Evolutionary conservation across 2,797 vertebrate species (phyloP).

Genomic region (Clarias fuscus): DNA sequence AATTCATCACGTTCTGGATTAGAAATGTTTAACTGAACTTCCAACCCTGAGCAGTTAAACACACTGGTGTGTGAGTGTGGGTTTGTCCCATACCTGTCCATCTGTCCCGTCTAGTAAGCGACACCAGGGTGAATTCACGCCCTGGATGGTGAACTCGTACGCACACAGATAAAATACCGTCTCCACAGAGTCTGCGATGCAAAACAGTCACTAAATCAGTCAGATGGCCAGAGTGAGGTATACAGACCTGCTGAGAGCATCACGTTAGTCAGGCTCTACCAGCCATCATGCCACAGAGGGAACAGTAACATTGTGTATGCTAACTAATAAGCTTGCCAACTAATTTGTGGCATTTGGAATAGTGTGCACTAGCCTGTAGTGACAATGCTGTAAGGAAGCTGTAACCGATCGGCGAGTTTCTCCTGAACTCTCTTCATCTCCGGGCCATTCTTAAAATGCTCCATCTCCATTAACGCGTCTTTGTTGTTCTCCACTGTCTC

Average conservation of each 20-base stretch:
- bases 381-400: constrained; percentile 72
- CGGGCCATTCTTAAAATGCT: constrained; percentile 81
- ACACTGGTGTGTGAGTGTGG: neutral
- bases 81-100: constrained; percentile 77
- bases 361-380: constrained; percentile 54
- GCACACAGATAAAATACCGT: constrained; percentile 91
- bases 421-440: constrained; percentile 85
- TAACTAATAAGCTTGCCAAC: neutral
- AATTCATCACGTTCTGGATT: neutral
- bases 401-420: constrained; percentile 82
- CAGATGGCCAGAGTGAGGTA: neutral
- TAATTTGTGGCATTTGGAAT: neutral
- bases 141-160: constrained; percentile 89
- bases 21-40: neutral
- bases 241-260: no score
- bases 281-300: neutral
- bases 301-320: neutral
- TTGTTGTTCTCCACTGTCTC: constrained; percentile 82
- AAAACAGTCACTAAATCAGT: neutral
- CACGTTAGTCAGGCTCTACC: neutral
- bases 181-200: constrained; percentile 83
- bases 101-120: constrained; percentile 85
- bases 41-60: neutral
- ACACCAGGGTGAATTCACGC: constrained; percentile 89
- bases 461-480: constrained; percentile 77